Evolutionary conservation across 2,888 invertebrate species (phyloP), one percentile per base, ranked within the genome.

Genomic region (Eilema griseolum): DNA sequence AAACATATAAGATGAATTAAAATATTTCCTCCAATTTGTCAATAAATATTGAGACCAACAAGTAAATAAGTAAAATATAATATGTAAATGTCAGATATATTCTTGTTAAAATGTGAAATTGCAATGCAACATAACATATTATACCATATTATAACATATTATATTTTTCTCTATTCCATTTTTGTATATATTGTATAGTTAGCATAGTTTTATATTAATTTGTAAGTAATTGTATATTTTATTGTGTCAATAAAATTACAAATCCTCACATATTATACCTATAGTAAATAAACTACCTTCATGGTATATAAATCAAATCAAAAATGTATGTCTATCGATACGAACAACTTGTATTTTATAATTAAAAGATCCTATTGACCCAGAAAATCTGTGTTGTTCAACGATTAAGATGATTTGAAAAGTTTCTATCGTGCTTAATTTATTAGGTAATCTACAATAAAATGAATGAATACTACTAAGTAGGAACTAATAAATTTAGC

Each of bases 401-500:
- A 52, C n/a, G 7, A 52, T n/a, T 52, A 52, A 52, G 7, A 52
- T 10, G n/a, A 52, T 52, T 52, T n/a, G 8, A 52, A 52, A 52
- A 10, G 0, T 52, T 52, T 52, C 52, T 52, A 52, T 52, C 20
- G 52, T 10, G 52, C 52, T n/a, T 8, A 52, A 52, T 52, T 52
- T 52, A 52, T 52, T 52, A 16, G n/a, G n/a, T n/a, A n/a, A 10
- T 52, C n/a, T 52, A 52, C 52, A 52, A 52, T 52, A 52, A n/a
- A 52, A 52, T n/a, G n/a, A 52, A 52, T 52, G 52, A 76, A 76
- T 69, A 72, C 70, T n/a, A 71, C 75, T 75, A 77, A 72, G 78
- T 72, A 79, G 75, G 80, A 80, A 75, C 71, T 79, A 73, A 72
- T 72, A 80, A 78, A 79, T 37, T 72, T 74, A 70, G 12, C 78